These are phyloP conservation scores for Aulostomus chinensis DNA, from an alignment of 2,797 vertebrate species.

Conservation along the genomic window DNA sequence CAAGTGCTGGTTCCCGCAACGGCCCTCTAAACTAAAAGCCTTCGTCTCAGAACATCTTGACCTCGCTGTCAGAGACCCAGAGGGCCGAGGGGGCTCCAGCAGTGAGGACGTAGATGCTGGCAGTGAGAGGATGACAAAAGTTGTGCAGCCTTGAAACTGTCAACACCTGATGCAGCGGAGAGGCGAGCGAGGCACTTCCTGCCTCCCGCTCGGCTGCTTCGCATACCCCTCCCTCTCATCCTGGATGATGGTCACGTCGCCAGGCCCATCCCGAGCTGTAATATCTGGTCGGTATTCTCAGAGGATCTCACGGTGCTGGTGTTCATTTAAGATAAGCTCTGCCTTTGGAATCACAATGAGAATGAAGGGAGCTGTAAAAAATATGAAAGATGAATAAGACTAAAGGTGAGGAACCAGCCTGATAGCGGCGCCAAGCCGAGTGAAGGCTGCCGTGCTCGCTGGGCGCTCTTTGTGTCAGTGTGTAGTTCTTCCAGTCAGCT, in stretches of 20 bases:
- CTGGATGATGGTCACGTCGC: slow-evolving; percentile 47
- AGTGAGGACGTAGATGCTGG: neutral
- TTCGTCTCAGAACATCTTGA: no score
- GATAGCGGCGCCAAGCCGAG: slow-evolving; percentile 40
- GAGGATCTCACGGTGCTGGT: slow-evolving; percentile 49
- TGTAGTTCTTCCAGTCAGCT: no score
- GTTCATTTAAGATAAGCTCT: slow-evolving; percentile 66
- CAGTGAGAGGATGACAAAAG: neutral
- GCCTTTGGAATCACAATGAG: slow-evolving; percentile 65
- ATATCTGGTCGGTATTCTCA: slow-evolving; percentile 57
- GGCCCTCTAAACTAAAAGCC: no score
- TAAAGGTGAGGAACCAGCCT: slow-evolving; percentile 61
- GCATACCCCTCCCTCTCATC: slow-evolving; percentile 26
- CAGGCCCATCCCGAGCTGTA: slow-evolving; percentile 43
- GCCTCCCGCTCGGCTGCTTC: no score
- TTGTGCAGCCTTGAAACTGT: slow-evolving; percentile 6
- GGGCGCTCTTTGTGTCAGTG: slow-evolving; percentile 9
- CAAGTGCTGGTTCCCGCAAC: no score
- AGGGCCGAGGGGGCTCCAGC: no score
- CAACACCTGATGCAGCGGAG: neutral
- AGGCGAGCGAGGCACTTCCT: slow-evolving; percentile 11
- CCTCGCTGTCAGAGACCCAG: no score
- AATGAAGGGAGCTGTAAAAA: slow-evolving; percentile 52
- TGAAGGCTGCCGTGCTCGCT: slow-evolving; percentile 41
- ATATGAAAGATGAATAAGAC: slow-evolving; percentile 51